These are phyloP conservation scores for Epirrita christyi DNA, from an alignment of 2,888 invertebrate genomes.

Conservation along the genomic window DNA sequence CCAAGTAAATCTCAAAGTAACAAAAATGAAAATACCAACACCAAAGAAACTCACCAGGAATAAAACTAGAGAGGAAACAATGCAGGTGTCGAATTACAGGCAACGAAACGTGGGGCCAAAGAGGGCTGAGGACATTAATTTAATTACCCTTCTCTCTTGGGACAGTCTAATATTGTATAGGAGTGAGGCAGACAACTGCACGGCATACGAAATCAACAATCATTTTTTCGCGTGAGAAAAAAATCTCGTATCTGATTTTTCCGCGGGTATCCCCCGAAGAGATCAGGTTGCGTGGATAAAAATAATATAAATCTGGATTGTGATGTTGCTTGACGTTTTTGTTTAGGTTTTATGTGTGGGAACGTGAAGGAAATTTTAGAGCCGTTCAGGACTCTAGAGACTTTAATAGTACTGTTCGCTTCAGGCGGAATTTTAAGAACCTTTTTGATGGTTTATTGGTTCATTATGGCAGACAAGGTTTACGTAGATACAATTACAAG, in stretches of 20 bases:
- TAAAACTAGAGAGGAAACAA: conserved; percentile 67
- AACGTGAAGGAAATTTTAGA: conserved; percentile 37
- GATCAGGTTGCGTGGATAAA: conserved; percentile 75
- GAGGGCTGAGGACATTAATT: conserved; percentile 82
- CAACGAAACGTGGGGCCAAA: conserved; percentile 66
- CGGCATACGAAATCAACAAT: conserved; percentile 76
- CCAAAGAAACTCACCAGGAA: conserved; percentile 49
- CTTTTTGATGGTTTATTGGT: not conserved
- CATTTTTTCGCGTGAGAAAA: conserved; percentile 83
- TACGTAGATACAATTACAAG: too few species aligned
- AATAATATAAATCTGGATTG: conserved; percentile 69
- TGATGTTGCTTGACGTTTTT: conserved; percentile 45
- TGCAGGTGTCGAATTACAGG: conserved; percentile 82
- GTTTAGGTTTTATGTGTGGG: conserved; percentile 36
- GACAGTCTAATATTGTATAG: conserved; percentile 78
- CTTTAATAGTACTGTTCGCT: not conserved
- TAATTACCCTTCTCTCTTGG: conserved; percentile 78
- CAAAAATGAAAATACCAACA: conserved; percentile 30
- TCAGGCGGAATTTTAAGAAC: too few species aligned
- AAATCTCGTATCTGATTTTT: conserved; percentile 80
- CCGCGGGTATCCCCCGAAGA: conserved; percentile 69
- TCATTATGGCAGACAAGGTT: not conserved
- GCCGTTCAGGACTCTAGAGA: conserved; percentile 7
- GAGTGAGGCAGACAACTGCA: conserved; percentile 65
- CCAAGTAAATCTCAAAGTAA: conserved; percentile 17